Evolutionary conservation across 1,140 invertebrate species (phyloP), one percentile per base, ranked within the genome.

Genomic region (Batillaria attramentaria): DNA sequence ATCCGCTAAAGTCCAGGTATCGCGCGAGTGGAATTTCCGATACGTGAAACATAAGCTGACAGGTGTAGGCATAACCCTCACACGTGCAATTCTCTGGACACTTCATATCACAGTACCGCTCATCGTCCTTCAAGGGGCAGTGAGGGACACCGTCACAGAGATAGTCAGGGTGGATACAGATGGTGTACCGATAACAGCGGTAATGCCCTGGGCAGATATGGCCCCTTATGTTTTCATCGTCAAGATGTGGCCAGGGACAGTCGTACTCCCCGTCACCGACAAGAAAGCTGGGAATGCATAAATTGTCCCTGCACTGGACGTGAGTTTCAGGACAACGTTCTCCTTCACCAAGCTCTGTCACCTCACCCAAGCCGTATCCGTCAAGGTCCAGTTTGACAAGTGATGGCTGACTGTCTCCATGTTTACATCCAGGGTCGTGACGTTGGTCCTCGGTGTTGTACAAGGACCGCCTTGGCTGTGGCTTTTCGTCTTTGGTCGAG

Each of bases 91-190:
- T 70, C 0, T 43, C n/a, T 20, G 79, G 79, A 31, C 73, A 80
- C 3, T 66, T 42, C 3, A 77, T 31, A 66, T 80, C 31, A 65
- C 79, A 80, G 20, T 76, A 66, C 0, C 68, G 66, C 41, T 80
- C 79, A 33, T 80, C 79, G 39, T 80, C 79, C 33, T 80, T 74
- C 5, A 77, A 6, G 18, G 79, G 79, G 35, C 79, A 80, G 10
- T 80, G 73, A 65, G 66, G 69, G 20, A 70, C 6, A 16, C 68
- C 74, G 66, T 80, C 74, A 65, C 79, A 80, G 2, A 80, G 2
- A 31, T 72, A 68, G 3, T 80, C 41, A n/a, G 37, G 41, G 35
- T 77, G 73, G 18, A 80, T 37, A 50, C 79, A 80, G 24, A 57
- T 41, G 3, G 54, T 20, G 10, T 37, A 76, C 10, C 43, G 2